Base-by-base conservation (phyloP, 2,797 vertebrate genomes). In the Cyclura pinguis region DNA sequence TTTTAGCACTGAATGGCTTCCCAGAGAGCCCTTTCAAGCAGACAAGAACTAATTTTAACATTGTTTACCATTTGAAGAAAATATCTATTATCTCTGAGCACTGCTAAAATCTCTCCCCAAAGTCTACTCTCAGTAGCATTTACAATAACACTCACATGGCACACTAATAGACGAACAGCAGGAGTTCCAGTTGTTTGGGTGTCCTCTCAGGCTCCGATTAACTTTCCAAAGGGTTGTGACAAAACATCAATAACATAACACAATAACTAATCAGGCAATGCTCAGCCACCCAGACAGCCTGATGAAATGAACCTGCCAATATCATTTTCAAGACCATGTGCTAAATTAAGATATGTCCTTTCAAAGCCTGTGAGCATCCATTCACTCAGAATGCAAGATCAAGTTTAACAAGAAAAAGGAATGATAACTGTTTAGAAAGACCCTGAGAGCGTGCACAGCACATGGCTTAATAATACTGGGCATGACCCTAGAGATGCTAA, bases 271-370 rank as follows among this genome's bases (percentile, higher is more conserved):
- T 91, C 64, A 94, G 74, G 32, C 82, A 92, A 67, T 89, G 90
- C 47, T 94, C 91, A 89, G 83, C 82, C 85, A 93, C 62, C 74
- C 86, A 90, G 87, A 91, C 13, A 59, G 88, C 92, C 87, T 8
- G 18, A 95, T 92, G 92, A 94, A 83, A 55, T 90, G 55, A 92
- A 86, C 52, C 64, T 90, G 72, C 1, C 88, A 91, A 80, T 90
- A 72, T 88, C 85, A 35, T 93, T 95, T 88, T 93, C 88, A 42
- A 86, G 50, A 80, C 76, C 83, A 80, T 76, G 59, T 67, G 88
- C 88, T 62, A 93, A 93, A 91, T 88, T 87, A 93, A 89, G 12
- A 91, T 80, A 89, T 80, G 35, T 42, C 18, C 90, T 80, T 94
- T 67, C 92, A 89, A 5, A 67, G 13, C 77, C 93, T 85, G 59